A percentile compares a stretch with the other conserved stretches of the same genome.
Conservation (phyloP, 2,113 vertebrate genomes). For the Sigmodon hispidus region DNA sequence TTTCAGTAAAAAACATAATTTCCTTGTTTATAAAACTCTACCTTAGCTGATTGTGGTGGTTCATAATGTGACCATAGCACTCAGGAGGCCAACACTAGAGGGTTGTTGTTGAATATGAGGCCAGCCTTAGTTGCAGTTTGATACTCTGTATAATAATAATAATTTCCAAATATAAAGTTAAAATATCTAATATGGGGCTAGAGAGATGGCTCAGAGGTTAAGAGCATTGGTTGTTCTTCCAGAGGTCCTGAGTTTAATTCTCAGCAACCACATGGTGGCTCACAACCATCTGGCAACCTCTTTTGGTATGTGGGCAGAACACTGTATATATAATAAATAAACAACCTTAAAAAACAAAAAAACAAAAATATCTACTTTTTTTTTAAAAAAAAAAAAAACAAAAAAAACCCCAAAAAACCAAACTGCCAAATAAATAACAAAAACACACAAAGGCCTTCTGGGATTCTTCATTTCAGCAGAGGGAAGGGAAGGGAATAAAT, state of each 20-base stretch:
- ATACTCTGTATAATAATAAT: not conserved
- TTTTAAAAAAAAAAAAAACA: not conserved
- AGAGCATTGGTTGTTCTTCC: too few relatives aligned
- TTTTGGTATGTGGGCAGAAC: too few relatives aligned
- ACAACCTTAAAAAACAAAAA: too few relatives aligned
- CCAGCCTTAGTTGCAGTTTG: not conserved
- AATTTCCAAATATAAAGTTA: not conserved
- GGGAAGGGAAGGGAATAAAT: not conserved
- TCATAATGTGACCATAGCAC: not conserved
- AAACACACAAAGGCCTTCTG: not conserved
- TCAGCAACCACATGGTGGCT: too few relatives aligned
- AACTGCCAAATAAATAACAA: not conserved
- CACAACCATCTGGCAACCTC: too few relatives aligned
- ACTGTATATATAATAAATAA: too few relatives aligned
- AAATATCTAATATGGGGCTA: too few relatives aligned
- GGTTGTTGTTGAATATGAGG: not conserved
- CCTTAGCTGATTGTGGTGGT: too few relatives aligned
- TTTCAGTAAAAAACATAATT: not conserved
- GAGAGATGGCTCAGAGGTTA: too few relatives aligned
- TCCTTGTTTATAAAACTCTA: not conserved
- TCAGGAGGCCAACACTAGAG: not conserved
- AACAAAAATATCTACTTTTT: not conserved
- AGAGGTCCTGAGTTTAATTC: too few relatives aligned
- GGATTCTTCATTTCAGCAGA: constrained; percentile 19
- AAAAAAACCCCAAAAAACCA: not conserved